Conservation (phyloP, 2,888 invertebrate genomes). For the Catocala sponsa region DNA sequence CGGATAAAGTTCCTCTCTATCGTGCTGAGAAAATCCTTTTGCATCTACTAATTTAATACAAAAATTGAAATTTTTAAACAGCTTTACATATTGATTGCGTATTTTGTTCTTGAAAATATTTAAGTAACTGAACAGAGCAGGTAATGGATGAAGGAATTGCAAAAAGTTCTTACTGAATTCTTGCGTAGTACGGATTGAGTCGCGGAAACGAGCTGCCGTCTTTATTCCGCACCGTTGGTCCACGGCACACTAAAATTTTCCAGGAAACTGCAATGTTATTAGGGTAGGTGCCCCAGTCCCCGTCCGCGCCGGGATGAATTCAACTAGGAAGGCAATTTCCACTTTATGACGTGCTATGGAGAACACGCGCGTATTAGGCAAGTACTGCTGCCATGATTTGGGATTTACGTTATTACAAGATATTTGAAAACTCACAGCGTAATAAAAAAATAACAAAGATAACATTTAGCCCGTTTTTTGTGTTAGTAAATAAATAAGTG, state of each 20-base stretch:
- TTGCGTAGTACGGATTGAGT: constrained; percentile 22
- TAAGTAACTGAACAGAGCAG: neutral
- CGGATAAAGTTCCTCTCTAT: constrained; percentile 50
- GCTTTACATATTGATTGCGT: constrained; percentile 19
- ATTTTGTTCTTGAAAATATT: neutral
- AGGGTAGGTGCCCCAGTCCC: constrained; percentile 66
- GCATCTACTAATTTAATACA: constrained; percentile 17
- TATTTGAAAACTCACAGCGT: neutral
- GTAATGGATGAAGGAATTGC: constrained; percentile 22
- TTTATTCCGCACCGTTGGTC: constrained; percentile 62
- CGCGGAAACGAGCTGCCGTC: constrained; percentile 48
- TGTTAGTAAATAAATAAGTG: no score
- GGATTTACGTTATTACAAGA: constrained; percentile 23
- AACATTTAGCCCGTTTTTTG: no score
- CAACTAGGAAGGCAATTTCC: constrained; percentile 84
- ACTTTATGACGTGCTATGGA: constrained; percentile 78
- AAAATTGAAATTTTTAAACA: constrained; percentile 10
- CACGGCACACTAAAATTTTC: constrained; percentile 71
- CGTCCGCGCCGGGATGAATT: constrained; percentile 72
- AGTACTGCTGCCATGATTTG: constrained; percentile 61
- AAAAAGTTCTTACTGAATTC: constrained; percentile 5
- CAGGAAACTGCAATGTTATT: constrained; percentile 74
- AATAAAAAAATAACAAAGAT: no score
- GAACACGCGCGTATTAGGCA: constrained; percentile 64
- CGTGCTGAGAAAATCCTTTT: constrained; percentile 40